These are phyloP conservation scores for Carlito syrichta DNA, from an alignment of 2,113 vertebrate genomes.

Conservation along the genomic window DNA sequence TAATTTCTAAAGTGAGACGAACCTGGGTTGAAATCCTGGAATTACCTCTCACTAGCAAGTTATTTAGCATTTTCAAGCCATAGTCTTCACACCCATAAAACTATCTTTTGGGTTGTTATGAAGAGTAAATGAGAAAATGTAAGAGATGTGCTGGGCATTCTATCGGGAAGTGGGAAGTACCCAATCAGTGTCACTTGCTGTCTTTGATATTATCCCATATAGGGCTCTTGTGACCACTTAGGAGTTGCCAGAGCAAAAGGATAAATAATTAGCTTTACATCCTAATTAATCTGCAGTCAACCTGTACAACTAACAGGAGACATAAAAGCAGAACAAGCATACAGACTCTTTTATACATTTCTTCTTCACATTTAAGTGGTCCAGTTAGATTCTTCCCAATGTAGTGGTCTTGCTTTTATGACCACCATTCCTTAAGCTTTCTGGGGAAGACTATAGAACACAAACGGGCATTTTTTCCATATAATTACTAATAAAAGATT, in stretches of 20 bases:
- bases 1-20: background rate
- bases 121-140: background rate
- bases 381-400: background rate
- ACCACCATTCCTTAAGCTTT: background rate
- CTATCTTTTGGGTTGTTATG: background rate
- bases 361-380: background rate
- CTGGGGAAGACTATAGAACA: background rate
- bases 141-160: background rate
- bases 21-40: background rate
- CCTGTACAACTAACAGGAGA: background rate
- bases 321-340: background rate
- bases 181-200: background rate
- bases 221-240: background rate
- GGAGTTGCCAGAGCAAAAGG: background rate
- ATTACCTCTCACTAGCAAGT: background rate
- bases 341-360: background rate
- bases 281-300: background rate
- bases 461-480: background rate
- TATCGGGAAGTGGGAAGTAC: background rate
- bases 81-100: background rate
- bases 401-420: background rate
- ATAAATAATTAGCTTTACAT: background rate
- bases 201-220: background rate
- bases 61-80: background rate
- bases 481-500: background rate